Evolutionary conservation across 2,797 vertebrate species (phyloP), one percentile per base, ranked within the genome.

Genomic region (Novumbra hubbsi): DNA sequence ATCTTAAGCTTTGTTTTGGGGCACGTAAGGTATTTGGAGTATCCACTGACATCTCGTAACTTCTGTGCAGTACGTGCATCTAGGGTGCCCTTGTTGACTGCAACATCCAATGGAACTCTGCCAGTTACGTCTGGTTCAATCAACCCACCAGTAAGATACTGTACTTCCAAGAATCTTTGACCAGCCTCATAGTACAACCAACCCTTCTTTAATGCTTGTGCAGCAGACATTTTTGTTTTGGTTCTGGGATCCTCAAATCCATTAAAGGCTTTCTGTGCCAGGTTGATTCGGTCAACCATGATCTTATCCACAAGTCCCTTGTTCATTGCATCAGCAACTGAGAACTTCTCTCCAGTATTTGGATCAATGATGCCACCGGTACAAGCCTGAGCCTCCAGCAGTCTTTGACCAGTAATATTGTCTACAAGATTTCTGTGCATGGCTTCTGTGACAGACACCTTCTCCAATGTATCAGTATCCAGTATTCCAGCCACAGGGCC

Each of bases 1-100:
- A 99, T 99, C 90, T 98, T 98, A 8, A 98, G 94, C 89, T 99
- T 99, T 82, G 97, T 99, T 92, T 99, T 99, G 70, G 98, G 98
- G 86, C 98, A 99, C 67, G 97, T 99, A 86, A 99, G 95, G 83
- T 99, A 99, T 91, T 98, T 98, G 78, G 96, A 94, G 80, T 99
- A 96, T 11, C 95, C 94, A 19, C 91, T 93, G 4, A 99, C 92
- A 0, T 99, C 98, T 11, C 98, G 89, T 74, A 99, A 90, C 89
- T 99, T 99, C 87, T 99, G 97, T 32, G 96, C 97, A 0, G 96
- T 98, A 73, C 97, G 95, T 0, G 95, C 80, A 0, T 99, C 98
- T 0, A 99, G 93, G 1, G 94, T 96, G 84, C 96, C 97, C 24
- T 96, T 97, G 81, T 93, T 94, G 81, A 99, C 88, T 0, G 97